Percentiles rank a stretch among this genome's conserved stretches.
Evolutionary conservation across 2,888 invertebrate genomes (phyloP).

Genomic region (Limenitis camilla): DNA sequence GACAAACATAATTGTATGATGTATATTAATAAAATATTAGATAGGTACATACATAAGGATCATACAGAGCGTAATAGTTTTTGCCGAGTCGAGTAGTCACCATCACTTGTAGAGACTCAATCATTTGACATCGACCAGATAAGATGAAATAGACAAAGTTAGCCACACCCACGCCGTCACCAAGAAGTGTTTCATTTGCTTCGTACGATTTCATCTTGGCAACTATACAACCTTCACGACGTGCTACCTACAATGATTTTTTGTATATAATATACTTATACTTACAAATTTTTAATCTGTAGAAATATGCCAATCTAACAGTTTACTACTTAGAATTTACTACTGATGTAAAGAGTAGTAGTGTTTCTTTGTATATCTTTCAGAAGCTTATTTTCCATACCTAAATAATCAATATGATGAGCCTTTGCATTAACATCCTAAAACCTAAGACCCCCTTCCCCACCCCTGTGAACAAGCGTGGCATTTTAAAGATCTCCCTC

Average conservation of each 20-base stretch:
- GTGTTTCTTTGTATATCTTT: neutral
- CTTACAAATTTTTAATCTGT: no score
- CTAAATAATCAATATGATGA: no score
- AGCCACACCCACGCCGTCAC: constrained; percentile 64
- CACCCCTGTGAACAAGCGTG: no score
- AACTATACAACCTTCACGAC: constrained; percentile 78
- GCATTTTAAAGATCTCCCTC: no score
- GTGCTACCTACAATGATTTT: constrained; percentile 54
- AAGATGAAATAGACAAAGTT: constrained; percentile 74
- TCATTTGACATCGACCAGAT: constrained; percentile 75
- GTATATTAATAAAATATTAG: no score
- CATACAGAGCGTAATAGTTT: constrained; percentile 59
- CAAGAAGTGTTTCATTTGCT: constrained; percentile 71
- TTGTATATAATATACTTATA: neutral
- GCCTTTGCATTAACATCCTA: no score
- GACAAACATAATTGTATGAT: no score
- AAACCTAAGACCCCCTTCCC: no score
- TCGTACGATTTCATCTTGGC: constrained; percentile 75
- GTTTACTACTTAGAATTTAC: no score
- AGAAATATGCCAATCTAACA: no score
- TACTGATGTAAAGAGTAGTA: neutral
- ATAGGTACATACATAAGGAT: constrained; percentile 52
- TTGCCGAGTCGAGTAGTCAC: constrained; percentile 45
- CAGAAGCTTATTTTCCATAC: no score
- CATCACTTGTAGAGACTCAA: constrained; percentile 70